Evolutionary conservation across 2,797 vertebrate species (phyloP).

Genomic region (Lithobates pipiens): DNA sequence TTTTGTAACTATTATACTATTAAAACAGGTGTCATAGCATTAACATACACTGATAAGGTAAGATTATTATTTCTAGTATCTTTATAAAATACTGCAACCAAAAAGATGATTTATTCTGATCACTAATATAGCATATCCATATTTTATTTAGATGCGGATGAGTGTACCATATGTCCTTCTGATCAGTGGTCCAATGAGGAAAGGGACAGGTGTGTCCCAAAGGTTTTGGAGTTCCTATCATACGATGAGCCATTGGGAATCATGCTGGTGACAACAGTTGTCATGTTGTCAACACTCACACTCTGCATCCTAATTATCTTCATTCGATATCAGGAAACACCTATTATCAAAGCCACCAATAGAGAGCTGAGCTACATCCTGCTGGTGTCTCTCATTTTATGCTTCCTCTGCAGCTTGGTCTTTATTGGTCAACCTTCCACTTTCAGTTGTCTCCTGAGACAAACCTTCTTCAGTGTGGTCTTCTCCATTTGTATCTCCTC

Average conservation of each 20-base stretch:
- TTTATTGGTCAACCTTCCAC: slow-evolving; percentile 43
- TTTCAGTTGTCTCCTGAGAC: slow-evolving; percentile 26
- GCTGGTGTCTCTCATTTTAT: slow-evolving; percentile 42
- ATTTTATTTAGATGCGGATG: slow-evolving; percentile 22
- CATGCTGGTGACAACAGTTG: background rate
- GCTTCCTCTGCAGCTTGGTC: slow-evolving; percentile 47
- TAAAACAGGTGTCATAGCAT: too few species aligned
- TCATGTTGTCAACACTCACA: slow-evolving; percentile 18
- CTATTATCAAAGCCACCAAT: slow-evolving; percentile 50
- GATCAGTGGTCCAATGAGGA: slow-evolving; percentile 42
- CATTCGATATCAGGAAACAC: slow-evolving; percentile 31
- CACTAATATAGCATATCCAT: too few species aligned
- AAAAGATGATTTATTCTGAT: too few species aligned
- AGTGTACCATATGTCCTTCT: slow-evolving; percentile 15
- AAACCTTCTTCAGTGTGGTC: slow-evolving; percentile 36
- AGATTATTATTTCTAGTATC: too few species aligned
- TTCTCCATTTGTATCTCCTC: slow-evolving; percentile 54
- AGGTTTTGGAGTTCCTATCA: slow-evolving; percentile 42
- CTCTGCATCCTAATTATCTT: slow-evolving; percentile 28
- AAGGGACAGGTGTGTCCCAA: slow-evolving; percentile 20
- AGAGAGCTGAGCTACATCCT: slow-evolving; percentile 50
- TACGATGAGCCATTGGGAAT: slow-evolving; percentile 45
- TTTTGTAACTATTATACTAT: too few species aligned
- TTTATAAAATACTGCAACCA: too few species aligned
- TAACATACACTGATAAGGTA: too few species aligned